These are phyloP conservation scores for Salvator merianae DNA, from an alignment of 2,113 vertebrate species.

Conservation along the genomic window DNA sequence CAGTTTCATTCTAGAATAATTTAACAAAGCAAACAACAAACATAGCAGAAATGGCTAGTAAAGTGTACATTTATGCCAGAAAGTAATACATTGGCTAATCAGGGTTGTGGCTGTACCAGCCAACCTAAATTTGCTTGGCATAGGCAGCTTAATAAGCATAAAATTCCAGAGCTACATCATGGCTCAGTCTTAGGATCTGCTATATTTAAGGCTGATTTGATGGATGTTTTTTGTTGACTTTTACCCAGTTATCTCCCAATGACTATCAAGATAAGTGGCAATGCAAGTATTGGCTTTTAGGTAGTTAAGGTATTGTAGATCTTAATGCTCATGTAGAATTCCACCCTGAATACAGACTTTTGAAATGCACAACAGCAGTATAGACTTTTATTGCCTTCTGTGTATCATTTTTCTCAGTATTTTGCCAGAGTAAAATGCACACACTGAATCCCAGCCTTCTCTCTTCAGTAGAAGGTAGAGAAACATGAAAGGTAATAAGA, in stretches of 20 bases:
- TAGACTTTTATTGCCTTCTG: neutral
- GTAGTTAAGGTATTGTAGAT: constrained; percentile 30
- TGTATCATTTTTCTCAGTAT: neutral
- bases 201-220: neutral
- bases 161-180: neutral
- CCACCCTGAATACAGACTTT: neutral
- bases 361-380: neutral
- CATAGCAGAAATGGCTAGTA: neutral
- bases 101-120: neutral
- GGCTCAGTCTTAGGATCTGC: neutral
- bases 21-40: too few species aligned
- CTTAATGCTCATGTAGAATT: neutral
- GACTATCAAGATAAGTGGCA: constrained; percentile 14
- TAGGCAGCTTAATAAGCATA: neutral
- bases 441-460: neutral
- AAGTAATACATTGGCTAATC: neutral
- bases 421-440: neutral
- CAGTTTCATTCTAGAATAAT: too few species aligned
- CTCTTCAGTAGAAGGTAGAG: neutral
- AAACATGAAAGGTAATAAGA: neutral
- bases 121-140: neutral
- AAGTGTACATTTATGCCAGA: neutral
- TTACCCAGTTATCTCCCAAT: constrained; percentile 32
- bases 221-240: neutral
- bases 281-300: constrained; percentile 11